These are phyloP conservation scores for Apteryx owenii DNA, from an alignment of 2,113 vertebrate species.

Conservation along the genomic window DNA sequence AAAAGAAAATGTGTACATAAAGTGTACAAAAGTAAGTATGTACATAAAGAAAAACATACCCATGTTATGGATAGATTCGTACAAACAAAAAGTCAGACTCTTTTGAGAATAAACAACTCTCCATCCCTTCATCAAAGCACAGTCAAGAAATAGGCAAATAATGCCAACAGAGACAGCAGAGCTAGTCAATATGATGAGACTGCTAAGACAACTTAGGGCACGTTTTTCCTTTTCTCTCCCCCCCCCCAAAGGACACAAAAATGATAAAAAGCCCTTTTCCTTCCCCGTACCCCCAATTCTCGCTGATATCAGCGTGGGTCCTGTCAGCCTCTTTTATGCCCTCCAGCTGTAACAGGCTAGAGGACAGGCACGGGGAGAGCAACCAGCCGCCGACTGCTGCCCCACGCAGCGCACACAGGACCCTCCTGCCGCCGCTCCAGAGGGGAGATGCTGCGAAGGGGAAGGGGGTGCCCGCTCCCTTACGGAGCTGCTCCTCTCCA, in stretches of 20 bases:
- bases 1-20: not conserved
- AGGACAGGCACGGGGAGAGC: not conserved
- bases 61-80: fast-evolving
- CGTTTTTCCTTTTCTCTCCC: not conserved
- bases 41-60: too few relatives aligned
- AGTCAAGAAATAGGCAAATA: not conserved
- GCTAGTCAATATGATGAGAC: not conserved
- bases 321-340: not conserved
- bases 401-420: not conserved
- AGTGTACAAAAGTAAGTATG: too few relatives aligned
- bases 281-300: too few relatives aligned
- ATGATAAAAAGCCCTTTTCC: not conserved
- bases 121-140: not conserved
- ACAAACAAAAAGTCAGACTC: not conserved
- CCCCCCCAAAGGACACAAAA: not conserved
- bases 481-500: not conserved
- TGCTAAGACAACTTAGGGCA: not conserved
- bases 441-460: not conserved
- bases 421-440: not conserved
- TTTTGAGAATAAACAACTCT: not conserved
- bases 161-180: not conserved
- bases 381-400: not conserved
- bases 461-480: not conserved
- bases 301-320: not conserved
- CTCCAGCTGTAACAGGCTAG: not conserved